phyloP scores from a whole-genome alignment of 2,888 invertebrate genomes.

The Prostheceraeus crozeri region DNA sequence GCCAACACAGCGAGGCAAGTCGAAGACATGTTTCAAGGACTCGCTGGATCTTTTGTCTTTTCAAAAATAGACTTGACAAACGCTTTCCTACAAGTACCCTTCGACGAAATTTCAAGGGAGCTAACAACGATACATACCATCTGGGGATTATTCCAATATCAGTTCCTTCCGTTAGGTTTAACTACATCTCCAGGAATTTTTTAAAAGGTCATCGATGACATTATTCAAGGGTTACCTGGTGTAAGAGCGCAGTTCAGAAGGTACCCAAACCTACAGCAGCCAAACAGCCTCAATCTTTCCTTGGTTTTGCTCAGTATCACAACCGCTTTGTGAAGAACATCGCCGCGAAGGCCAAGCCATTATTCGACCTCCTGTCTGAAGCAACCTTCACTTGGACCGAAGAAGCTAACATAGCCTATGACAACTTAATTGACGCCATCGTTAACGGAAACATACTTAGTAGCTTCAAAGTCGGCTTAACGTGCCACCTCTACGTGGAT shows the following conservation, averaged over 20 bases:
- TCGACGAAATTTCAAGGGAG: neutral
- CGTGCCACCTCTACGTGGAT: neutral
- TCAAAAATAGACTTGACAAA: conserved; percentile 7
- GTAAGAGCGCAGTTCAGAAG: no score
- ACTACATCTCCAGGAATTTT: neutral
- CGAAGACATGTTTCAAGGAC: neutral
- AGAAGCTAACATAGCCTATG: neutral
- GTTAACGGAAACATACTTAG: neutral
- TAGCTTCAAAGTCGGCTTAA: neutral
- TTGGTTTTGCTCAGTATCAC: conserved; percentile 1
- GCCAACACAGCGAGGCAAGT: no score
- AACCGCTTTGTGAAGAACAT: neutral
- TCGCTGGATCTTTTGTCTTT: neutral
- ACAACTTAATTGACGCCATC: neutral
- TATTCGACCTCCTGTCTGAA: neutral
- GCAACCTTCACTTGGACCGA: neutral
- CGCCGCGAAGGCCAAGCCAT: neutral
- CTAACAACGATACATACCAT: neutral
- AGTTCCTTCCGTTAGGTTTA: neutral
- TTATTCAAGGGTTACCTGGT: neutral
- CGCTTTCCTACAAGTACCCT: neutral
- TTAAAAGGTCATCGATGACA: neutral
- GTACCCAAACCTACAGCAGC: no score
- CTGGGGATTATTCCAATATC: neutral
- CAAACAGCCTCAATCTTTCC: no score